A percentile compares a stretch with the other conserved stretches of the same genome.
phyloP scores from a whole-genome alignment of 2,888 invertebrate genomes.

The Ligdia adustata region DNA sequence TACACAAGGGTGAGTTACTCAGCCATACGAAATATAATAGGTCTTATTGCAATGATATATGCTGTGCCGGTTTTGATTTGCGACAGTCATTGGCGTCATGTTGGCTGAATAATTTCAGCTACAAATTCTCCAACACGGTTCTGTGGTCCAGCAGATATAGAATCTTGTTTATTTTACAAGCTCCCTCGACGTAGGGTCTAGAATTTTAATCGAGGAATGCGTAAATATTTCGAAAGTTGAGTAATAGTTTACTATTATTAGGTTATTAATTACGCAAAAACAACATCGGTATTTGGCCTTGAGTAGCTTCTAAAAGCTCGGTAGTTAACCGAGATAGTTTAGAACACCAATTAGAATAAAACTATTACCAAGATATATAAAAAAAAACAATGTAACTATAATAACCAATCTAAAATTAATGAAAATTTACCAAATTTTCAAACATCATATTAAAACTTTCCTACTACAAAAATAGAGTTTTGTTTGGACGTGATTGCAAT shows the following conservation, averaged over 20 bases:
- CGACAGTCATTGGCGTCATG: background rate
- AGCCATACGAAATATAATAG: too few species aligned
- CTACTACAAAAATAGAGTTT: too few species aligned
- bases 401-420: too few species aligned
- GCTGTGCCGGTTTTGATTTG: background rate
- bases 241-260: background rate
- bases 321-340: background rate
- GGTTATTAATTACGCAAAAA: too few species aligned
- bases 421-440: too few species aligned
- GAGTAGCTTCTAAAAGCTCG: background rate
- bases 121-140: conserved; percentile 10
- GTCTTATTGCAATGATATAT: background rate
- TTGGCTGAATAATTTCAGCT: conserved; percentile 9
- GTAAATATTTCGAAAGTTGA: background rate
- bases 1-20: too few species aligned
- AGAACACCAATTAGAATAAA: too few species aligned
- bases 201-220: conserved; percentile 2
- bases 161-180: conserved; percentile 6
- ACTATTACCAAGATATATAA: too few species aligned
- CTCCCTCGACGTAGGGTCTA: background rate
- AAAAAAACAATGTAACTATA: too few species aligned
- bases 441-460: too few species aligned
- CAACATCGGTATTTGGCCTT: background rate
- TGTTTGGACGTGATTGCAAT: too few species aligned
- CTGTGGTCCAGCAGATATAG: conserved; percentile 7